Evolutionary conservation across 2,888 invertebrate species (phyloP), one percentile per base, ranked within the genome.

Genomic region (Heteromyza rotundicornis): DNA sequence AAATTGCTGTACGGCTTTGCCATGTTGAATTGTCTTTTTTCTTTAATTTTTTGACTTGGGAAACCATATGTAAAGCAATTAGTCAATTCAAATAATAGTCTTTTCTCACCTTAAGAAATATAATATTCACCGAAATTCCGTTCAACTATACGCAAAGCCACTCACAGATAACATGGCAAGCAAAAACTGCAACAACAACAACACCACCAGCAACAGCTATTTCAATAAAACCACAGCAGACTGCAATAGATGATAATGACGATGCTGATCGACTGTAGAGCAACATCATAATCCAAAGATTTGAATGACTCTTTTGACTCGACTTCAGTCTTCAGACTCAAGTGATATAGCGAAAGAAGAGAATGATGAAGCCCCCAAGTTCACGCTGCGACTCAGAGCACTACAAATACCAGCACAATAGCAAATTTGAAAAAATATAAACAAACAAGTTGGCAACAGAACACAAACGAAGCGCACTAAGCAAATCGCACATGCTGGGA

Each of bases 371-470:
- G 49, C 49, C 8, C n/a, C 3, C 49, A 49, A 40, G 16, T 40
- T 40, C 40, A 10, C 16, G 40, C 40, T 40, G 40, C 12, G 70
- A n/a, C n/a, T 65, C 52, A 65, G 55, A 60, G 60, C 54, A 49
- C 65, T 16, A 22, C 20, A 32, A 5, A 22, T 55, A n/a, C 36
- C 27, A 49, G 24, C 35, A 54, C 53, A 40, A 51, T 36, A 54
- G n/a, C 50, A 53, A 35, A 51, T 63, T 53, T 49, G 54, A 59
- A 54, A 63, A 57, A 65, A 58, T 55, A 64, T 56, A 49, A 62
- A 60, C 56, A 63, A 36, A 53, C 64, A 53, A 55, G 66, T 17
- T 60, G 24, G 24, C 55, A 52, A 8, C 57, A 50, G 20, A 16
- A n/a, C 27, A 27, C 27, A 27, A 27, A 10, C 27, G 27, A 27